phyloP scores from a whole-genome alignment of 30 jellyfish, hydroid and myxozoan species.

The Rhopilema esculentum region DNA sequence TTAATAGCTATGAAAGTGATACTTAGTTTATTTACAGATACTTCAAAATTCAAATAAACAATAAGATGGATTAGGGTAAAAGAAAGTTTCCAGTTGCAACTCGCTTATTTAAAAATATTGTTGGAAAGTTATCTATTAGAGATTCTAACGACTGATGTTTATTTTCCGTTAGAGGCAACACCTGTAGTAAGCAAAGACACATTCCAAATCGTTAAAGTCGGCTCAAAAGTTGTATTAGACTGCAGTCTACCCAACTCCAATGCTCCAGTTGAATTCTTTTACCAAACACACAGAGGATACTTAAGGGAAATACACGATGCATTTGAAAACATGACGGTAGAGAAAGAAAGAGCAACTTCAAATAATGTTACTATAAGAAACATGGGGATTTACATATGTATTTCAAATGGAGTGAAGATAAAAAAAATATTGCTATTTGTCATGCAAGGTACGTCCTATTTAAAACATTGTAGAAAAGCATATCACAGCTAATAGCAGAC shows the following conservation, averaged over 20 bases:
- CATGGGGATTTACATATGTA: constrained; percentile 48
- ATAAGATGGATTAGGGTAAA: no score
- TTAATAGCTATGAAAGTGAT: no score
- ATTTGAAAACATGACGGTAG: not conserved
- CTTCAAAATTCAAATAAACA: no score
- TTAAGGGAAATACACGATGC: not conserved
- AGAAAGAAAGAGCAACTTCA: not conserved
- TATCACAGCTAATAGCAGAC: not conserved
- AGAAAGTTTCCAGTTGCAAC: no score
- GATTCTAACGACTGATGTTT: no score
- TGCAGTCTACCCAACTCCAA: constrained; percentile 4
- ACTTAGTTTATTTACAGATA: no score
- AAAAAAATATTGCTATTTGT: constrained; percentile 20
- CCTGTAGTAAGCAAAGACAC: not conserved
- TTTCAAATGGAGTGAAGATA: constrained; percentile 7
- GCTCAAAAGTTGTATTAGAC: not conserved
- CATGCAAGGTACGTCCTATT: constrained; percentile 32
- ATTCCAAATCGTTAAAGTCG: not conserved
- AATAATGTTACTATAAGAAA: not conserved
- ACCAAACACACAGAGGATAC: constrained; percentile 2
- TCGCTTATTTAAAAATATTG: no score
- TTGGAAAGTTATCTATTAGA: no score
- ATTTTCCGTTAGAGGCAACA: not conserved
- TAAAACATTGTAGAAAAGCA: not conserved
- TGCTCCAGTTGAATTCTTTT: constrained; percentile 1